Evolutionary conservation across 2,888 invertebrate genomes (phyloP), one percentile per base, ranked within the genome.

Genomic region (Baronia brevicornis): DNA sequence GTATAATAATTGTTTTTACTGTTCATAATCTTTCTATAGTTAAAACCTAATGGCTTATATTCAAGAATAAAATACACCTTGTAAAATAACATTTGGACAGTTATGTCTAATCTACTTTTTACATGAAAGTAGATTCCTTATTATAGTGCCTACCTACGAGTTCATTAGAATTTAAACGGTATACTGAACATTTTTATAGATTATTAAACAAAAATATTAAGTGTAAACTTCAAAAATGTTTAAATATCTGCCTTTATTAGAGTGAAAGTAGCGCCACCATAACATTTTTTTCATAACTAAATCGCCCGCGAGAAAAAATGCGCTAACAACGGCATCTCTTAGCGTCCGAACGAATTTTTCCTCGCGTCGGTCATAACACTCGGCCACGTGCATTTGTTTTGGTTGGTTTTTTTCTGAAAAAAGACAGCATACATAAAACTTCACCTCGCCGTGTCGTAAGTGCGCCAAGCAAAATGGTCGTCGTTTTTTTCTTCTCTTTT

Each of bases 401-500:
- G 84, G 80, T 84, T 59, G 67, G 67, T 70, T 68, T 84, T 84
- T 82, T 80, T 80, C 69, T 65, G 66, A 79, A 82, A 72, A 82
- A 82, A 78, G 70, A 66, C 67, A 63, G 64, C 74, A 78, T 77
- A 82, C 80, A 82, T 80, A 82, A 71, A 67, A 46, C 61, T 63
- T 69, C 77, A 73, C 70, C 71, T 71, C 73, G 67, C 52, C 59
- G 51, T 62, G 60, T 56, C 70, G 74, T 73, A 75, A 75, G 75
- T 72, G 72, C 74, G 74, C 78, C 72, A 67, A 77, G 78, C 84
- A 82, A 84, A 84, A 84, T 84, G 84, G 80, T 74, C 69, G 82
- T 73, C 78, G 78, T 82, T 84, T 84, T 82, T 84, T 84, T 82
- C 82, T 80, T 84, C 82, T 82, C 82, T 84, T 84, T 84, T 84